A percentile compares a stretch with the other conserved stretches of the same genome.
Conservation (phyloP, 2,888 invertebrate genomes). For the Cosmorhoe ocellata region DNA sequence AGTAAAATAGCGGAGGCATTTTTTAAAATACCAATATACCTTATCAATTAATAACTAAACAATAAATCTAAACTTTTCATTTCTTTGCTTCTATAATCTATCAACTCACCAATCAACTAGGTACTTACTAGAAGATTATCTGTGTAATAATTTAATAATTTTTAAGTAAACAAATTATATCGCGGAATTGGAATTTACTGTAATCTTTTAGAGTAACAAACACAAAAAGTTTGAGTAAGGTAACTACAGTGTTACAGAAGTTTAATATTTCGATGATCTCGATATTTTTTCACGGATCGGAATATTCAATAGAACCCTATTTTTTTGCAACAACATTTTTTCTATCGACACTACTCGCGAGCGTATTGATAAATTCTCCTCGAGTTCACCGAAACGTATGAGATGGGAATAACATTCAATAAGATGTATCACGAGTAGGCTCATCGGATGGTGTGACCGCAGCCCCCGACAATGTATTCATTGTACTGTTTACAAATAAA, state of each 20-base stretch:
- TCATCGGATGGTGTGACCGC: conserved; percentile 63
- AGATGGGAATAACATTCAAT: conserved; percentile 68
- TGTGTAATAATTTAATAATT: too few species aligned
- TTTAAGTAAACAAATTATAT: too few species aligned
- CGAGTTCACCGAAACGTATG: conserved; percentile 72
- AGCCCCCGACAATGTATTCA: conserved; percentile 64
- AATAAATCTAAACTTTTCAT: too few species aligned
- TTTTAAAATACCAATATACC: too few species aligned
- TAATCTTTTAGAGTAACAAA: too few species aligned
- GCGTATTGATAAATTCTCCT: conserved; percentile 56
- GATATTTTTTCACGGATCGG: conserved; percentile 5
- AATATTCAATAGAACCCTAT: conserved; percentile 21
- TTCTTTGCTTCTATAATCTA: too few species aligned
- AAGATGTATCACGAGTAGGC: conserved; percentile 68
- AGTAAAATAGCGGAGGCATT: too few species aligned
- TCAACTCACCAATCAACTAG: too few species aligned
- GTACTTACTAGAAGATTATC: too few species aligned
- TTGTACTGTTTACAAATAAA: conserved; percentile 81
- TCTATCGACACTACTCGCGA: conserved; percentile 43
- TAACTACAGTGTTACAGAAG: background rate
- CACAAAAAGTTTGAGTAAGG: too few species aligned
- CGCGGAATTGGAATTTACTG: too few species aligned
- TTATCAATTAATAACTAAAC: too few species aligned
- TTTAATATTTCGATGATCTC: conserved; percentile 10
- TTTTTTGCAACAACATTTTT: conserved; percentile 42